A percentile compares a stretch with the other conserved stretches of the same genome.
phyloP scores from a whole-genome alignment of 2,888 invertebrate genomes.

The Habrosyne pyritoides region DNA sequence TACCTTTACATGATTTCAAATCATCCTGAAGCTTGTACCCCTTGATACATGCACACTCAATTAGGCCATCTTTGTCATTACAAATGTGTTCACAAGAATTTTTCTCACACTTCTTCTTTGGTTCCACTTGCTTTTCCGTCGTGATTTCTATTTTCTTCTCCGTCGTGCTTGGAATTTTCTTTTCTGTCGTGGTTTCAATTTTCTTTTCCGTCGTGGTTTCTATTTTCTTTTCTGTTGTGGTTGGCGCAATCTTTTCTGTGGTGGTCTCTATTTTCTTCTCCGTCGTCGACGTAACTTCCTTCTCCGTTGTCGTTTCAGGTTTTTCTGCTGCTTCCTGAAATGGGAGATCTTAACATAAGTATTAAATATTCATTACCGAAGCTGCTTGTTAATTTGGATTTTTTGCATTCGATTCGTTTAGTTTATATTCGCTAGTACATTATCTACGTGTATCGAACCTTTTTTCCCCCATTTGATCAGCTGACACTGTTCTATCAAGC shows the following conservation, averaged over 20 bases:
- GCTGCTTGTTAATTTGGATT: too few relatives aligned
- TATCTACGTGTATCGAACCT: too few relatives aligned
- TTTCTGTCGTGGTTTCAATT: conserved; percentile 32
- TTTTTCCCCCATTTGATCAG: too few relatives aligned
- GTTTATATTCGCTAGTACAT: too few relatives aligned
- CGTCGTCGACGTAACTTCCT: conserved; percentile 39
- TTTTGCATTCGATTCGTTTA: too few relatives aligned
- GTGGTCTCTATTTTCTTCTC: conserved; percentile 35
- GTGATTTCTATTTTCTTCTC: conserved; percentile 19
- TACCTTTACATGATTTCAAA: conserved; percentile 68
- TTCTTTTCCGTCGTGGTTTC: conserved; percentile 37
- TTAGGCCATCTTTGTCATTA: conserved; percentile 54
- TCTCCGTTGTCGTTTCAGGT: conserved; percentile 50
- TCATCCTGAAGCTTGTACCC: conserved; percentile 65
- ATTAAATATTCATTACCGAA: too few relatives aligned
- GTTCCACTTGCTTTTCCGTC: conserved; percentile 22
- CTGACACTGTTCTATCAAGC: too few relatives aligned
- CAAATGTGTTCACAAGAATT: conserved; percentile 68
- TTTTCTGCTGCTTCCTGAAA: conserved; percentile 60
- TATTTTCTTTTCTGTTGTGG: conserved; percentile 49
- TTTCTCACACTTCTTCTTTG: conserved; percentile 52
- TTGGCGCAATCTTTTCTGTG: conserved; percentile 29
- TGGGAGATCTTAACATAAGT: too few relatives aligned
- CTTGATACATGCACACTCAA: conserved; percentile 59
- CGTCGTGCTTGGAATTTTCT: conserved; percentile 19